Base-by-base conservation (phyloP, 92 coral and sea anemone genomes). In the Parazoanthus darwini region DNA sequence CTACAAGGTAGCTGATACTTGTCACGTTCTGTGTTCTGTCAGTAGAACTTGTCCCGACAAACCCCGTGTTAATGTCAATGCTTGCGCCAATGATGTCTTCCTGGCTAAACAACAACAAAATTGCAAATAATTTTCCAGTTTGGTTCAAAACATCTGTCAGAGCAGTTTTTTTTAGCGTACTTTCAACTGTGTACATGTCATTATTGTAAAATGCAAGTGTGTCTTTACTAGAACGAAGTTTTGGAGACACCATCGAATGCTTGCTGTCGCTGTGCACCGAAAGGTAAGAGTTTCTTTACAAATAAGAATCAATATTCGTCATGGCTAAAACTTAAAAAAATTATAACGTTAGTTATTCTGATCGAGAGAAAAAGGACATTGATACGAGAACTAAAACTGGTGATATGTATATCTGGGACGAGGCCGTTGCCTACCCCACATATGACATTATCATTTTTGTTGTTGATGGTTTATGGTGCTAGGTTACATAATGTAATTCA, bases 221-320 rank as follows among this genome's bases (percentile, higher is more conserved):
- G 39, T 71, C 18, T 44, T 44, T 48, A 46, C 22, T 29, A 84
- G 87, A 74, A 51, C 25, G 79, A 84, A 39, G 63, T 68, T 39
- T 59, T 84, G 54, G 78, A 84, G 79, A 71, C 87, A 15, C 87
- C 79, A 35, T 9, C 26, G 56, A 73, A 84, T 29, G 68, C 42
- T 68, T 84, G 87, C 43, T 84, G 87, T 35, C 79, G 78, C 39
- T 84, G 87, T 72, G 79, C 26, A 23, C 87, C 79, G 39, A 84
- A 43, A 84, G 87, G 87, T 84, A 29, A 50, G 86, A 36, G 39
- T 42, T 8, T 5, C 77, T 22, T 29, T 82, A 0, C 18, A 25
- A 43, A 25, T 20, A 23, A 81, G 6, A 63, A 11, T 23, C 72
- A 1, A 82, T 26, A 2, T 2, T 2, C 42, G 63, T 8, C 44